Conservation (phyloP, 2,113 vertebrate species). For the Epinephelus moara region DNA sequence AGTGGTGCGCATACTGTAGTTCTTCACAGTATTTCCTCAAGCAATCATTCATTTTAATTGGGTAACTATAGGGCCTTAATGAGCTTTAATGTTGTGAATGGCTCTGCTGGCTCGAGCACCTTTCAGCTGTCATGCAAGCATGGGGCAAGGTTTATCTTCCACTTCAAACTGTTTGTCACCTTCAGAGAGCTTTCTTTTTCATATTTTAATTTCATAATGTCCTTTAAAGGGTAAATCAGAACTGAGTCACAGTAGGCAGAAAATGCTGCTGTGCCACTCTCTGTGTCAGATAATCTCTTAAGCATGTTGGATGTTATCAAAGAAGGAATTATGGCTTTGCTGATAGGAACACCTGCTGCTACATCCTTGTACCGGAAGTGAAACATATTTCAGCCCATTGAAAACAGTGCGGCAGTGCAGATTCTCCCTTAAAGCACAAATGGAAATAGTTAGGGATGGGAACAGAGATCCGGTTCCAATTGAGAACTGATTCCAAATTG, state of each 20-base stretch:
- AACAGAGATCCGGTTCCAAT: too few relatives aligned
- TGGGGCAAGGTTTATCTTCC: constrained; percentile 41
- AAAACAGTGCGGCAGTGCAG: not conserved
- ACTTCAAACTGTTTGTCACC: constrained; percentile 61
- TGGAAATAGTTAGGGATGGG: not conserved
- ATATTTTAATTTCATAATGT: constrained; percentile 44
- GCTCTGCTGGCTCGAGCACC: constrained; percentile 37
- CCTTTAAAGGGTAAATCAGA: constrained; percentile 31
- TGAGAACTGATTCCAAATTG: too few relatives aligned
- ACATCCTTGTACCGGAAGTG: not conserved
- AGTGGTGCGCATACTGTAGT: constrained; percentile 3
- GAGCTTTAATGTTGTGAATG: constrained; percentile 55
- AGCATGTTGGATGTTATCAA: not conserved
- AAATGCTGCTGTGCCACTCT: constrained; percentile 1
- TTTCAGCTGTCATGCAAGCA: constrained; percentile 42
- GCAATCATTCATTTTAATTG: constrained; percentile 60
- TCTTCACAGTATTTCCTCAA: constrained; percentile 41
- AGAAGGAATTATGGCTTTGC: not conserved
- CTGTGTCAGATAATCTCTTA: not conserved
- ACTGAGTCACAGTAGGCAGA: not conserved
- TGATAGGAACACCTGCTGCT: not conserved
- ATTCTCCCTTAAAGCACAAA: not conserved
- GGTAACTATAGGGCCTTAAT: constrained; percentile 51
- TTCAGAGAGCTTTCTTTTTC: constrained; percentile 46
- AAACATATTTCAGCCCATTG: not conserved